phyloP scores from a whole-genome alignment of 2,113 vertebrate genomes.

The Romanogobio albipinnatus region DNA sequence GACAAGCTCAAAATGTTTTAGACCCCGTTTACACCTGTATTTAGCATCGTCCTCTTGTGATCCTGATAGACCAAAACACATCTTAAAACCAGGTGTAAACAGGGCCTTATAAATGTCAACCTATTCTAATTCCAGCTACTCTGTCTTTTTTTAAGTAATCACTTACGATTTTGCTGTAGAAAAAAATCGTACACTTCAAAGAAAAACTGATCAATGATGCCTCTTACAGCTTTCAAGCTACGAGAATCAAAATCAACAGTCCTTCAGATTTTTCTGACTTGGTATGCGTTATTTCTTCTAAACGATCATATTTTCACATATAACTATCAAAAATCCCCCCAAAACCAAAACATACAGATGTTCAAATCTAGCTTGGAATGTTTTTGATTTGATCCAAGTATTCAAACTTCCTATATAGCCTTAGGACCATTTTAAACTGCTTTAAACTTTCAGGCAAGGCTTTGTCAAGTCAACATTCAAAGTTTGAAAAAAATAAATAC shows the following conservation, averaged over 20 bases:
- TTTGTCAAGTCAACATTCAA: background rate
- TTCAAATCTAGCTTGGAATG: background rate
- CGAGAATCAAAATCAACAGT: background rate
- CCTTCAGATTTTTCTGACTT: background rate
- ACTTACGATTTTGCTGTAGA: fast-evolving
- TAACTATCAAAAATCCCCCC: background rate
- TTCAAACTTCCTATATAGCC: background rate
- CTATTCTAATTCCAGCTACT: background rate
- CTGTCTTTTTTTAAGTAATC: background rate
- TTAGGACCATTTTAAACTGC: no score
- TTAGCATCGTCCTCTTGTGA: no score
- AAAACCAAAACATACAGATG: background rate
- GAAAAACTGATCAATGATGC: background rate
- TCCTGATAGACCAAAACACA: no score
- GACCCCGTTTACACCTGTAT: no score
- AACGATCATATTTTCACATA: background rate
- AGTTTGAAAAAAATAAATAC: background rate
- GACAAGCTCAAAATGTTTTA: no score
- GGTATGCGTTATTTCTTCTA: background rate
- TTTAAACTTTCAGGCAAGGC: no score
- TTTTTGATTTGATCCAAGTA: background rate
- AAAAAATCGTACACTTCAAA: background rate
- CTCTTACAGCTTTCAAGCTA: background rate
- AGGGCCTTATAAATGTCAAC: background rate
- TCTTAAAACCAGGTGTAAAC: no score